Base-by-base conservation (phyloP, 1,140 invertebrate genomes). In the Eriosoma lanigerum region DNA sequence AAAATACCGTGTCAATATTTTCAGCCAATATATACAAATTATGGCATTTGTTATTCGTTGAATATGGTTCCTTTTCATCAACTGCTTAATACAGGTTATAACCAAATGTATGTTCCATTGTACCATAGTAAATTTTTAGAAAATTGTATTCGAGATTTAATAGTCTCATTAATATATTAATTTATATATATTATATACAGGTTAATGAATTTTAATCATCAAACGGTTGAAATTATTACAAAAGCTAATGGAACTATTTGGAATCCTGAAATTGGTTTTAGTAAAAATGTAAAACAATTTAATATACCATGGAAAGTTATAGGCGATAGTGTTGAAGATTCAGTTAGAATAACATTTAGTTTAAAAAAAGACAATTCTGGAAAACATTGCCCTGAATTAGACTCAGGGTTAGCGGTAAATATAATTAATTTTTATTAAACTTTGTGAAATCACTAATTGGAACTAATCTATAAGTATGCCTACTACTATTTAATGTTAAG, bases 11-110 rank as follows among this genome's bases (percentile, higher is more conserved):
- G 81, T 26, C 29, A 66, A 13, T 73, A 81, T 46, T 70, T 84
- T 56, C 83, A 84, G 60, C 81, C 82, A 17, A 81, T 82, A 21
- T 52, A 82, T 8, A 82, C 82, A 10, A 50, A 38, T 19, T 26
- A 58, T 12, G 83, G 83, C 26, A 52, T 81, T 26, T 84, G 83
- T 72, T 82, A 82, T 60, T 82, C 80, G 21, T 78, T 83, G 46
- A 84, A 84, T 52, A 81, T 83, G 82, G 19, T 84, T 17, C 82
- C 83, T 32, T 81, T 82, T 13, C 26, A 78, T n/a, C 32, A 60
- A 24, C 29, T 82, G 1, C 26, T 82, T 13, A 76, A 12, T 29
- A 13, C 60, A 21, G 50, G 46, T 21, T 82, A 81, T 76, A 50
- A 44, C 29, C n/a, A 82, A 19, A 32, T 82, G 81, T 82, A 73